These are phyloP conservation scores for Physella acuta DNA, from an alignment of 1,140 invertebrate species.

Conservation along the genomic window DNA sequence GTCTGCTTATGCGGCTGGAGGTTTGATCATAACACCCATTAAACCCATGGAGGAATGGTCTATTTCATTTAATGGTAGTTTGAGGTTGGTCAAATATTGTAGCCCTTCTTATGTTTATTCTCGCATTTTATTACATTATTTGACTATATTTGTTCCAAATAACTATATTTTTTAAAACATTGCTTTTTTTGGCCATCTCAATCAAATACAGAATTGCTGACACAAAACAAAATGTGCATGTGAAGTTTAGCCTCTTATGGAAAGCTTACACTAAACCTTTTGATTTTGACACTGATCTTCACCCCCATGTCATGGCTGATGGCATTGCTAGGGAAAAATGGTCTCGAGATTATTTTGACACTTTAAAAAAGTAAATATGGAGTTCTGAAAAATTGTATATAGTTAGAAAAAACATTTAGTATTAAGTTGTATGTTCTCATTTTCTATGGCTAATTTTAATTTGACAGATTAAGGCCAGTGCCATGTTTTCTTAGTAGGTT, in stretches of 20 bases:
- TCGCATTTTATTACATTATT: background rate
- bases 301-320: slow-evolving; percentile 64
- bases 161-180: background rate
- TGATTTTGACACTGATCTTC: slow-evolving; percentile 71
- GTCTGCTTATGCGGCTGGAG: slow-evolving; percentile 67
- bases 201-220: slow-evolving; percentile 40
- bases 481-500: too few relatives aligned
- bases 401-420: too few relatives aligned
- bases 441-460: too few relatives aligned
- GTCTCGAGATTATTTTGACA: slow-evolving; percentile 69
- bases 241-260: slow-evolving; percentile 56
- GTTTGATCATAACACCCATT: slow-evolving; percentile 66
- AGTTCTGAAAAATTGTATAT: too few relatives aligned
- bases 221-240: slow-evolving; percentile 41
- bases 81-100: too few relatives aligned
- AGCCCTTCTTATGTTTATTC: too few relatives aligned
- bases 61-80: slow-evolving; percentile 67
- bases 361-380: slow-evolving; percentile 68
- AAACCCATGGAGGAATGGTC: slow-evolving; percentile 72
- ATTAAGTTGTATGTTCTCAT: too few relatives aligned
- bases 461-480: too few relatives aligned
- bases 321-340: slow-evolving; percentile 70
- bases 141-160: background rate
- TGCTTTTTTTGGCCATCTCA: slow-evolving; percentile 15
- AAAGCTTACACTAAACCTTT: slow-evolving; percentile 60